Conservation (phyloP, 2,113 vertebrate species). For the Sakesphorus luctuosus region DNA sequence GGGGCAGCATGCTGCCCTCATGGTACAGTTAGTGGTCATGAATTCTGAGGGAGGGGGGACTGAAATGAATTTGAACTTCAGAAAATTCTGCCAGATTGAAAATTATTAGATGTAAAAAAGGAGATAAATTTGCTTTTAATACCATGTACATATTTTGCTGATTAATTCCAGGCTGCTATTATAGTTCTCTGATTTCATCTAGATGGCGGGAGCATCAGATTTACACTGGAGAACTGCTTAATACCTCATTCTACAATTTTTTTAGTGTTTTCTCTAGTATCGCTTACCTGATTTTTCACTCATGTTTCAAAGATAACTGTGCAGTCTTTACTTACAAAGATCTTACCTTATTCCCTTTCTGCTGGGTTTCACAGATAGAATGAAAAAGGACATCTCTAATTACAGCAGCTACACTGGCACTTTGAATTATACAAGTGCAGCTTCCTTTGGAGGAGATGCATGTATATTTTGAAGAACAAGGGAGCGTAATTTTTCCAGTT, state of each 20-base stretch:
- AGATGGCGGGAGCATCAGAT: constrained; percentile 47
- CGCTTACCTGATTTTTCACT: not conserved
- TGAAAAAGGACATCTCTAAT: not conserved
- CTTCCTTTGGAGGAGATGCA: not conserved
- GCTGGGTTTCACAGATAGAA: not conserved
- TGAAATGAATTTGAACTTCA: not conserved
- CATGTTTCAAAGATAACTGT: not conserved
- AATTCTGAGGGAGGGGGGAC: not conserved
- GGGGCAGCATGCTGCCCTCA: not conserved
- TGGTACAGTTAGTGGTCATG: not conserved
- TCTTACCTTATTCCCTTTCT: constrained; percentile 16
- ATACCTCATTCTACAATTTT: constrained; percentile 32
- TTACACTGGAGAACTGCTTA: constrained; percentile 50
- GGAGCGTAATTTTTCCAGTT: not conserved
- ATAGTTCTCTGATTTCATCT: constrained; percentile 33
- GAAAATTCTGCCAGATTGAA: not conserved
- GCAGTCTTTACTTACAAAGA: not conserved
- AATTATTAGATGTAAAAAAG: not conserved
- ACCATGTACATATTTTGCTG: not conserved
- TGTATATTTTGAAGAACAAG: not conserved
- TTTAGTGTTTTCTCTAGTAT: not conserved
- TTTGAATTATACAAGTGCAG: not conserved
- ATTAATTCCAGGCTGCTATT: constrained; percentile 18
- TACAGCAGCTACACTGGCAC: not conserved
- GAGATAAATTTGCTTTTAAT: not conserved